Base-by-base conservation (phyloP, 2,113 vertebrate genomes). In the Telmatochromis sp. region DNA sequence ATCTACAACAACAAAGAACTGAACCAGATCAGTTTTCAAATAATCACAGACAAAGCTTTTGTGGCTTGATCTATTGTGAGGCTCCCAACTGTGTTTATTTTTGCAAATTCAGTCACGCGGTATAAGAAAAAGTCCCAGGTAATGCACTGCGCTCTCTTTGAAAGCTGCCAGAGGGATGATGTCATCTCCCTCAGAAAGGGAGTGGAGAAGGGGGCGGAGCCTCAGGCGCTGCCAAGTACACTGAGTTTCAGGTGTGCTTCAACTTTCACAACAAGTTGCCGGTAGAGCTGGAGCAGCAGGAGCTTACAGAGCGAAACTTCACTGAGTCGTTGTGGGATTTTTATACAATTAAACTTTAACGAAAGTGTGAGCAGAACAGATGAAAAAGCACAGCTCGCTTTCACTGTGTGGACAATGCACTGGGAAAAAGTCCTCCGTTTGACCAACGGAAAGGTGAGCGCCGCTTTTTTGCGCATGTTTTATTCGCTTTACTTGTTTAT, bases 361-460 rank as follows among this genome's bases (percentile, higher is more conserved):
- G 10, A 3, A 45, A 68, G 35, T 15, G 28, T 47, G 73, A 51
- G 26, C 23, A 5, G 79, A 14, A 47, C 83, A 60, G 53, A 93
- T 92, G 86, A 90, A 57, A 82, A 45, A 19, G 37, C 6, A 71
- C 81, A 31, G 78, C 37, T n/a, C 17, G 10, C 5, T 7, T 33
- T 82, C 55, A 28, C 7, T 65, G 35, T 78, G 57, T 86, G 47
- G 80, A 88, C 84, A 90, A 97, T 97, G 96, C 95, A 95, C 90
- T 97, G 97, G 95, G 96, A 97, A 87, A 94, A 97, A 11, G 21
- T 95, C 13, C 89, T 96, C 65, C 96, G 92, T 65, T 92, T 92
- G 58, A 91, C 86, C 5, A 96, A 95, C 85, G 95, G 86, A 86
- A 94, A 97, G 96, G 97, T 97, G 94, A 95, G 96, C 78, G 45